phyloP scores from a whole-genome alignment of 2,113 vertebrate species.

The Halcyon senegalensis region DNA sequence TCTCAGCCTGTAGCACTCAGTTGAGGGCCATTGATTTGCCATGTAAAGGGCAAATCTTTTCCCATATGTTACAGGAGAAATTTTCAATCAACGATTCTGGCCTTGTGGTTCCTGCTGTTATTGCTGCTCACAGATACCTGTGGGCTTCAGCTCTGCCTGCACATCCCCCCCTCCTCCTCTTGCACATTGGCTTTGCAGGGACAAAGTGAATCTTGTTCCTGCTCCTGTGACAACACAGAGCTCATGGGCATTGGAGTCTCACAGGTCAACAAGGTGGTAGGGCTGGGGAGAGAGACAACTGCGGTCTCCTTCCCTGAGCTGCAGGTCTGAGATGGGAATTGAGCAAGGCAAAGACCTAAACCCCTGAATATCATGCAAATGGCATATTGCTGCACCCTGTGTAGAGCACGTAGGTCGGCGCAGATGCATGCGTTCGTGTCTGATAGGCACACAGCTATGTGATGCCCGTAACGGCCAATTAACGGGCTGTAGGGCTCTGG shows the following conservation, averaged over 20 bases:
- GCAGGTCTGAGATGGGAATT: neutral
- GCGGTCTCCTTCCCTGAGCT: neutral
- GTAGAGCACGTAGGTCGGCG: neutral
- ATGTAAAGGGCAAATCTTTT: constrained; percentile 55
- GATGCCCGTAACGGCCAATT: neutral
- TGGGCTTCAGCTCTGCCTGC: neutral
- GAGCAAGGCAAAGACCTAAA: neutral
- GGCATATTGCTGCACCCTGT: neutral
- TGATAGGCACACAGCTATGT: neutral
- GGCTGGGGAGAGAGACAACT: neutral
- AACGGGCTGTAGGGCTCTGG: neutral
- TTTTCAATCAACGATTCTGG: neutral
- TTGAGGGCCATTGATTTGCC: constrained; percentile 58
- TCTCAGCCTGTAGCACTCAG: constrained; percentile 47
- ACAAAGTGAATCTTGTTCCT: neutral
- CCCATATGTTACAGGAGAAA: constrained; percentile 4
- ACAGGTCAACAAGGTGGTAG: neutral
- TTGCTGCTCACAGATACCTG: neutral
- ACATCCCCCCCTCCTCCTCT: neutral
- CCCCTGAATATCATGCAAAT: neutral
- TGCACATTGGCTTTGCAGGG: neutral
- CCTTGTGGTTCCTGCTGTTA: neutral
- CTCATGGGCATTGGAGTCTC: neutral
- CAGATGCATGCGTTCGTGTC: accelerated
- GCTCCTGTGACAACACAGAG: neutral